These are phyloP conservation scores for Mastomys coucha DNA, from an alignment of 2,113 vertebrate genomes.

Conservation along the genomic window DNA sequence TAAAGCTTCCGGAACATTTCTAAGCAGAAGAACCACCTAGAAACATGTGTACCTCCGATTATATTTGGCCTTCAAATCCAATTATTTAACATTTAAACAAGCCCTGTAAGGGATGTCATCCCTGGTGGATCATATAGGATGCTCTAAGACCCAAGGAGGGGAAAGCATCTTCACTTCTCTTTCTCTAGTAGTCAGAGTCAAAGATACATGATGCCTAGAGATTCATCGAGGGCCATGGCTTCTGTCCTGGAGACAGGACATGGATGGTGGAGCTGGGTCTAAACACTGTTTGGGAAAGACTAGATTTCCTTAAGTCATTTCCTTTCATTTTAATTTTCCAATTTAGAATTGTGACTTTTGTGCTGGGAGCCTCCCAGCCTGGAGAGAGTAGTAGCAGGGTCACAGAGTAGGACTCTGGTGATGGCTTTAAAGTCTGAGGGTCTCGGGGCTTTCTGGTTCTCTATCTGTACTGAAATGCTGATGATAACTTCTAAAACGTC, in stretches of 20 bases:
- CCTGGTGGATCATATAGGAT: background rate
- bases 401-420: too few species aligned
- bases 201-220: background rate
- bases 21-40: background rate
- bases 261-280: background rate
- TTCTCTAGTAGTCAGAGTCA: background rate
- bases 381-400: too few species aligned
- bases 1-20: background rate
- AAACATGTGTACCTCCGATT: background rate
- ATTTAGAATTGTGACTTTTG: background rate
- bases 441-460: too few species aligned
- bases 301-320: background rate
- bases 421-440: too few species aligned
- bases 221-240: rapidly evolving
- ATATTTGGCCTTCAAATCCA: background rate
- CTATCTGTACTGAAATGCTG: too few species aligned
- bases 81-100: background rate
- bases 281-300: background rate
- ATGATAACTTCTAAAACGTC: too few species aligned
- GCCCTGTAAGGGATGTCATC: background rate
- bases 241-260: background rate
- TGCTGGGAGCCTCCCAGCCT: too few species aligned
- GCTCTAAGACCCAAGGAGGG: background rate
- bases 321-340: background rate
- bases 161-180: background rate